Evolutionary conservation across 2,888 invertebrate genomes (phyloP).

Genomic region (Eilema griseolum): DNA sequence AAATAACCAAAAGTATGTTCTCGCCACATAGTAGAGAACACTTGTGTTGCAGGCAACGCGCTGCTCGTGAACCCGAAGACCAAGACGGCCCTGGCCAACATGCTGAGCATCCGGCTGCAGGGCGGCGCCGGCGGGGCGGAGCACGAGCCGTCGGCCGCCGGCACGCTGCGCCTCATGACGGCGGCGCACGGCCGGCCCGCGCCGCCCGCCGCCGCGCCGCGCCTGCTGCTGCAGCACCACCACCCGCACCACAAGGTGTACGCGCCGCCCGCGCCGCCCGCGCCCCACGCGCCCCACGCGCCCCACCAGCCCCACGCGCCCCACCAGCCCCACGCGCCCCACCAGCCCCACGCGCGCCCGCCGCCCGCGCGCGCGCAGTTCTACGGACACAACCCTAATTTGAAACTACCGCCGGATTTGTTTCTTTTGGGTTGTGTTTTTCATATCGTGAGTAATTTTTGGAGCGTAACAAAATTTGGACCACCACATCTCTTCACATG

Average conservation of each 20-base stretch:
- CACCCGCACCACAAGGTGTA: slow-evolving; percentile 65
- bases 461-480: no score
- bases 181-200: slow-evolving; percentile 89
- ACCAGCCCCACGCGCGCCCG: slow-evolving; percentile 79
- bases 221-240: slow-evolving; percentile 44
- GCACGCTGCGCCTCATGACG: slow-evolving; percentile 92
- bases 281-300: slow-evolving; percentile 88
- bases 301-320: slow-evolving; percentile 75
- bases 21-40: slow-evolving; percentile 17
- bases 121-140: slow-evolving; percentile 76
- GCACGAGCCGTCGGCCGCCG: slow-evolving; percentile 89
- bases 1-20: background rate
- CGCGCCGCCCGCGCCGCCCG: slow-evolving; percentile 81
- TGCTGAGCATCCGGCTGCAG: slow-evolving; percentile 93
- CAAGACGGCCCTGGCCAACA: slow-evolving; percentile 97
- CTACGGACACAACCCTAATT: slow-evolving; percentile 97
- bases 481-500: no score
- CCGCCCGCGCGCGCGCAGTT: slow-evolving; percentile 91
- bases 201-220: slow-evolving; percentile 70
- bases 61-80: slow-evolving; percentile 94
- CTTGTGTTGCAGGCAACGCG: slow-evolving; percentile 72
- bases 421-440: slow-evolving; percentile 98
- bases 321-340: slow-evolving; percentile 25
- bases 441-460: slow-evolving; percentile 89
- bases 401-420: slow-evolving; percentile 95